A percentile compares a stretch with the other conserved stretches of the same genome.
phyloP scores from a whole-genome alignment of 92 coral and sea anemone genomes.

The Heteractis magnifica region DNA sequence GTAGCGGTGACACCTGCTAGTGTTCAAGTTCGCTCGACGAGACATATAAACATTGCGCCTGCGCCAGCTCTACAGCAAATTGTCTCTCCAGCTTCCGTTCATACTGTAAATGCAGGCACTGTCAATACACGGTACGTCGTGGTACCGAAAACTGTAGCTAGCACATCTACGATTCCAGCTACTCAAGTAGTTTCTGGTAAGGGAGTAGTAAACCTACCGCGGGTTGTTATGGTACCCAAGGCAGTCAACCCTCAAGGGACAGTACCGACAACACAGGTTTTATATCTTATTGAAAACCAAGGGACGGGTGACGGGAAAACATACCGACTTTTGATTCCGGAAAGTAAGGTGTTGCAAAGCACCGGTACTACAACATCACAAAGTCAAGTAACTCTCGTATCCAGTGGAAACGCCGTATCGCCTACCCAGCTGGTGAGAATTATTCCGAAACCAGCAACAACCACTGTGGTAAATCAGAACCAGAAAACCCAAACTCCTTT shows the following conservation, averaged over 20 bases:
- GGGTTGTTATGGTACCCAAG: slow-evolving; percentile 30
- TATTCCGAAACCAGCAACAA: slow-evolving; percentile 15
- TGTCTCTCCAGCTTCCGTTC: neutral
- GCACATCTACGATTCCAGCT: neutral
- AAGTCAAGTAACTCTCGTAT: neutral
- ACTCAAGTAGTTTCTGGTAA: slow-evolving; percentile 6
- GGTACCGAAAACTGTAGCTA: slow-evolving; percentile 5
- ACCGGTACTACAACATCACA: slow-evolving; percentile 6
- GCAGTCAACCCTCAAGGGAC: neutral
- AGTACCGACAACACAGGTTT: slow-evolving; percentile 17
- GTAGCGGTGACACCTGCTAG: neutral
- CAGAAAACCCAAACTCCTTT: neutral
- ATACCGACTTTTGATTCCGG: slow-evolving; percentile 20
- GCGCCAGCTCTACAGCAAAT: slow-evolving; percentile 11
- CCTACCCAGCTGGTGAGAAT: slow-evolving; percentile 19
- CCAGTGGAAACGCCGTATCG: neutral
- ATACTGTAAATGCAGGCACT: neutral
- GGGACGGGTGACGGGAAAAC: slow-evolving; percentile 31
- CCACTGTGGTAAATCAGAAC: slow-evolving; percentile 1
- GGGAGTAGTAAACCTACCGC: slow-evolving; percentile 3
- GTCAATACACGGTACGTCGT: neutral
- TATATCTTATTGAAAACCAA: slow-evolving; percentile 29
- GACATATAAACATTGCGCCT: slow-evolving; percentile 33
- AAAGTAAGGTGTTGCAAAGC: slow-evolving; percentile 15
- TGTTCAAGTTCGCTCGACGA: neutral